Base-by-base conservation (phyloP, 2,888 invertebrate genomes). In the Labia minor region DNA sequence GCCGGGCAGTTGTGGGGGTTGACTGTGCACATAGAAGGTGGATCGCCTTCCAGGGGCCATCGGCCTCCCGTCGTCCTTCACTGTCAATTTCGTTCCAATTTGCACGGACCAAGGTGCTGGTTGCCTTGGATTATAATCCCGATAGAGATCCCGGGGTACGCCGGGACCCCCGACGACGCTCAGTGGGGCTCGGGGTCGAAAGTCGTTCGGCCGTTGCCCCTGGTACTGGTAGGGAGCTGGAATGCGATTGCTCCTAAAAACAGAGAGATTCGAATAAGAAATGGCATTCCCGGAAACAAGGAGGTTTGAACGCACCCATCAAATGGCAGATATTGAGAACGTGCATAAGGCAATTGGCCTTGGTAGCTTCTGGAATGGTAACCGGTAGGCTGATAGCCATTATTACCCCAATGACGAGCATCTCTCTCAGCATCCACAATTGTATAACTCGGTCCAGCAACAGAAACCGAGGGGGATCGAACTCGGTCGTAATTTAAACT, bases 31-130 rank as follows among this genome's bases (percentile, higher is more conserved):
- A 33, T 64, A 20, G 62, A 66, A 21, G 11, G 66, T 68, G 18
- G 63, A 18, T 16, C 65, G 63, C 18, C 67, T 65, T 26, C 64
- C 66, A 18, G 66, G 66, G 1, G 66, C 64, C 62, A 66, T 62
- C 16, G 68, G 68, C 0, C 71, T 65, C 16, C 70, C 70, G 62
- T 71, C 71, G 37, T 71, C 71, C 64, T 71, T 71, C 4, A 71
- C 71, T 0, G 70, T 70, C 8, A 71, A 67, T 10, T 67, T 68
- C 6, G 71, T 70, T 21, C 71, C 71, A 4, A 71, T 69, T 67
- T 71, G 71, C 64, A 70, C 64, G 6, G 69, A 70, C 71, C 70
- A 70, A 10, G 71, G 71, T 6, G 70, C 70, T 10, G 69, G 69
- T 33, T 71, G 70, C 4, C 70, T 62, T 0, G 70, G 70, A 61